phyloP scores from a whole-genome alignment of 2,888 invertebrate species.

The Agelastica alni region DNA sequence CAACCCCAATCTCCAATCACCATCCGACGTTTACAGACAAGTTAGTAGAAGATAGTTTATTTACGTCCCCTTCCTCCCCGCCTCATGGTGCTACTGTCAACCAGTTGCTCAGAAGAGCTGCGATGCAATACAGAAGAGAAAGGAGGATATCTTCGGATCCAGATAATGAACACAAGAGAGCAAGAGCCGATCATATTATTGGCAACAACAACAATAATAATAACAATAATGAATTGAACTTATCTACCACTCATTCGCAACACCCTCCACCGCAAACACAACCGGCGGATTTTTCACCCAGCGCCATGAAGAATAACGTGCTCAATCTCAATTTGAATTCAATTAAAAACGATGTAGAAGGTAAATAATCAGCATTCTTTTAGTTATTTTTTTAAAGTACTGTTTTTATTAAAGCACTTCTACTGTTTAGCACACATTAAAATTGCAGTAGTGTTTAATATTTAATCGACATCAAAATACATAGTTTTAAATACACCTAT shows the following conservation, averaged over 20 bases:
- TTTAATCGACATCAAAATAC: too few relatives aligned
- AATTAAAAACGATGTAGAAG: constrained; percentile 54
- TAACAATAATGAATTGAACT: constrained; percentile 53
- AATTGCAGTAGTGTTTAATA: too few relatives aligned
- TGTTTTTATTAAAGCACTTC: too few relatives aligned
- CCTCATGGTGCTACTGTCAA: constrained; percentile 65
- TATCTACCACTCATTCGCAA: constrained; percentile 40
- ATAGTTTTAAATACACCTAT: too few relatives aligned
- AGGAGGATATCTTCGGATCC: constrained; percentile 68
- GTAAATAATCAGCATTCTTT: constrained; percentile 23
- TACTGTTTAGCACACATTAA: too few relatives aligned
- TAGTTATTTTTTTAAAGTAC: too few relatives aligned
- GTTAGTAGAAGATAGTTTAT: constrained; percentile 61
- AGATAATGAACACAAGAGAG: constrained; percentile 65
- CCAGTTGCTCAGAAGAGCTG: constrained; percentile 65
- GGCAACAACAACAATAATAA: constrained; percentile 54
- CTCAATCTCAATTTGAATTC: constrained; percentile 47
- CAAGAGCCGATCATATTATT: constrained; percentile 56
- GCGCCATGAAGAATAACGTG: constrained; percentile 63
- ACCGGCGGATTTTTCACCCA: constrained; percentile 64
- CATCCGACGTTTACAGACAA: constrained; percentile 56
- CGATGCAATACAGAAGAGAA: constrained; percentile 56
- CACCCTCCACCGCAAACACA: constrained; percentile 58
- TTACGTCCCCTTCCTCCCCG: constrained; percentile 62
- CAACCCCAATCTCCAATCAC: constrained; percentile 53